Percentiles rank a stretch among this genome's conserved stretches.
Evolutionary conservation across 1,140 invertebrate genomes (phyloP).

Genomic region (Batillaria attramentaria): DNA sequence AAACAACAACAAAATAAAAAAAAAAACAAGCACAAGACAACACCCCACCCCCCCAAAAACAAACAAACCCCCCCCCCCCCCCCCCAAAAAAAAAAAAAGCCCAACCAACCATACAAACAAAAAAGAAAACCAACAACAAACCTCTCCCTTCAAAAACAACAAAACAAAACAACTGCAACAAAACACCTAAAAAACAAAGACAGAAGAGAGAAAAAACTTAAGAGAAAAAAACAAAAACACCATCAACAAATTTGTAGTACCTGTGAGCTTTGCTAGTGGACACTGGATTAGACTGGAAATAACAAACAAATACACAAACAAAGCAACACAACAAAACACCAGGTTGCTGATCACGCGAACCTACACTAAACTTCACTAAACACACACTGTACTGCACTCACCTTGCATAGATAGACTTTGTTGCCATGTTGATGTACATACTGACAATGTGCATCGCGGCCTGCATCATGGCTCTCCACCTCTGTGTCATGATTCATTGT

Average conservation of each 20-base stretch:
- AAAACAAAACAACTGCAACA: no score
- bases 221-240: neutral
- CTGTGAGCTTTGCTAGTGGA: no score
- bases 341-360: no score
- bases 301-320: neutral
- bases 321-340: neutral
- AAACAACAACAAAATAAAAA: neutral
- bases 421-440: conserved; percentile 88
- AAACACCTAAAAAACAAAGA: no score
- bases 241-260: neutral
- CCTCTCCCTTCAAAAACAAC: no score
- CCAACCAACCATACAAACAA: no score
- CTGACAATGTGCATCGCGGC: conserved; percentile 73
- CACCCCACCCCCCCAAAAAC: no score
- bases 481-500: conserved; percentile 87
- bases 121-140: no score
- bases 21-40: neutral
- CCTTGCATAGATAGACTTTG: conserved; percentile 82
- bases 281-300: neutral
- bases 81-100: no score
- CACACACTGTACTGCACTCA: conserved; percentile 38
- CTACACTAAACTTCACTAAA: no score
- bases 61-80: no score
- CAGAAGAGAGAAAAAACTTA: no score
- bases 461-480: conserved; percentile 76